Percentiles rank a stretch among this genome's conserved stretches.
Evolutionary conservation across 2,797 vertebrate species (phyloP).

Genomic region (Coendou prehensilis): DNA sequence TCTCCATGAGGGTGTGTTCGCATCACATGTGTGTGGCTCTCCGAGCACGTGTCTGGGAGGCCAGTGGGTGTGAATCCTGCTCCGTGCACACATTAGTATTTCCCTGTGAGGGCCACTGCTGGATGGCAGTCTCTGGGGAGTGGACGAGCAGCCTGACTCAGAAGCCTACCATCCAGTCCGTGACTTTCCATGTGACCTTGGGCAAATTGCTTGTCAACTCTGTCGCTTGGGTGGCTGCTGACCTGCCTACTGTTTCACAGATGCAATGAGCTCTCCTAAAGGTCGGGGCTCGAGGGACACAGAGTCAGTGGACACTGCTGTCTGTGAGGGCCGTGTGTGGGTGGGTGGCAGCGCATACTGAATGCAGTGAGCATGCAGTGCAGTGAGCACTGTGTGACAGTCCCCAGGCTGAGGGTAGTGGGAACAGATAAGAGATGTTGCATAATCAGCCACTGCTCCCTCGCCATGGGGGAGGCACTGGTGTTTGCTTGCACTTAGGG

Average conservation of each 20-base stretch:
- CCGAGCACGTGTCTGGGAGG: slow-evolving; percentile 15
- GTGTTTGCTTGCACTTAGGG: not conserved
- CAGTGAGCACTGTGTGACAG: not conserved
- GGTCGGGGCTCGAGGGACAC: not conserved
- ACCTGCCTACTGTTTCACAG: not conserved
- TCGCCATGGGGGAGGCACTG: not conserved
- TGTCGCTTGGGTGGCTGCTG: not conserved
- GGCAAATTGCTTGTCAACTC: not conserved
- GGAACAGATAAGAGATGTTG: not conserved
- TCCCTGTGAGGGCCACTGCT: not conserved
- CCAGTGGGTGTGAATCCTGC: not conserved
- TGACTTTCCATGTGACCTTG: not conserved
- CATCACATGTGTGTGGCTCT: not conserved
- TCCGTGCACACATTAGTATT: not conserved
- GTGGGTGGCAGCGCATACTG: not conserved
- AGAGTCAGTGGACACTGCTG: rapidly evolving
- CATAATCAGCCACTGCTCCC: not conserved
- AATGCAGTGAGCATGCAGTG: rapidly evolving
- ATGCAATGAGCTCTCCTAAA: not conserved
- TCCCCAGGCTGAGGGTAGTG: not conserved
- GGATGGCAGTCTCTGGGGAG: not conserved
- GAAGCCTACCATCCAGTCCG: not conserved
- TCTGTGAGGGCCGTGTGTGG: not conserved
- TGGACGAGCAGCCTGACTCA: not conserved
- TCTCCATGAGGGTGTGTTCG: slow-evolving; percentile 41